Conservation (phyloP, 2,113 vertebrate species). For the Mixornis gularis region DNA sequence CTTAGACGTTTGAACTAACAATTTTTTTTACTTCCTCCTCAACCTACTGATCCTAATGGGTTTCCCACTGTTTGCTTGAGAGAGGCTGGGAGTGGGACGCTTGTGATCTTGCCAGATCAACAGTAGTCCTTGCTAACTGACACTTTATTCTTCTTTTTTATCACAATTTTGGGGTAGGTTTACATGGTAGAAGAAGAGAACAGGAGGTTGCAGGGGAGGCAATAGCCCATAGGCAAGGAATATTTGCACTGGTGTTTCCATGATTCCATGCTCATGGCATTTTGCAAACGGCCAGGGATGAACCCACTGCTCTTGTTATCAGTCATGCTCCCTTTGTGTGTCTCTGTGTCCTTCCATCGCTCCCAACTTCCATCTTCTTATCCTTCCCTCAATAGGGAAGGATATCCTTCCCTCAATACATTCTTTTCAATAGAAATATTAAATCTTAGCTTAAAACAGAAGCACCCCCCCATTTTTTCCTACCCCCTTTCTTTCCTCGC, state of each 20-base stretch:
- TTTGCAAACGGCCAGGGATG: constrained; percentile 44
- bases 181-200: background rate
- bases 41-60: background rate
- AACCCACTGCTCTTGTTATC: background rate
- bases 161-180: constrained; percentile 1
- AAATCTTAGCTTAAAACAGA: constrained; percentile 39
- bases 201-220: background rate
- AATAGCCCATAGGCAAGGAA: constrained; percentile 29
- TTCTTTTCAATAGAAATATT: constrained; percentile 30
- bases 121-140: background rate
- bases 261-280: constrained; percentile 34
- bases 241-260: constrained; percentile 16
- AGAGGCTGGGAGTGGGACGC: background rate
- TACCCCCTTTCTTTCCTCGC: background rate
- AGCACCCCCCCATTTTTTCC: background rate
- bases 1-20: background rate
- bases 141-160: background rate
- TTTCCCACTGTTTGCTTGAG: background rate
- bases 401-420: constrained; percentile 28
- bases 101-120: background rate
- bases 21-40: background rate
- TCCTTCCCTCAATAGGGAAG: constrained; percentile 17
- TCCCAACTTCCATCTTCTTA: constrained; percentile 36
- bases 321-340: constrained; percentile 14
- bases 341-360: background rate